Conservation (phyloP, 2,888 invertebrate species). For the Nephrotoma guestfalica region DNA sequence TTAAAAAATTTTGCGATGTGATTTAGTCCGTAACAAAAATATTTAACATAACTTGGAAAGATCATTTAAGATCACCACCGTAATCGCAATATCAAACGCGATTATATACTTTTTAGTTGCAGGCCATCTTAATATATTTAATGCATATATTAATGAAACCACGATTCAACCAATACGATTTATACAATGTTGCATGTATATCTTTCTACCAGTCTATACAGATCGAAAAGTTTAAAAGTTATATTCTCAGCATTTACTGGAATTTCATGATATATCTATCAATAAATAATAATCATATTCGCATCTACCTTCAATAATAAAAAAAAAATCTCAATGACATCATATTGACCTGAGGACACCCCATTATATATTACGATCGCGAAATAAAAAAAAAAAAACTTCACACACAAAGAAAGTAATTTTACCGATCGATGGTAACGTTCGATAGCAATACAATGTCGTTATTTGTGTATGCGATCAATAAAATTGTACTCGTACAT, state of each 20-base stretch:
- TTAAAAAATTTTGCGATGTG: too few relatives aligned
- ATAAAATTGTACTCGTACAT: not conserved
- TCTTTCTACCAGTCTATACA: not conserved
- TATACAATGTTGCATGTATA: not conserved
- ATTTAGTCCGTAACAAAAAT: too few relatives aligned
- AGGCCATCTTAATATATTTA: too few relatives aligned
- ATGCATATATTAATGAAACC: too few relatives aligned
- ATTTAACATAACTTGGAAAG: too few relatives aligned
- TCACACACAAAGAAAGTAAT: not conserved
- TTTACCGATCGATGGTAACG: not conserved
- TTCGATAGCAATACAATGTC: not conserved
- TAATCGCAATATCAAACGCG: too few relatives aligned
- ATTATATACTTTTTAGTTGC: too few relatives aligned
- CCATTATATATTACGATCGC: not conserved
- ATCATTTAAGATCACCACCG: too few relatives aligned
- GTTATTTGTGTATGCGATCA: not conserved
- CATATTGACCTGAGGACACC: not conserved
- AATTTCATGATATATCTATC: not conserved
- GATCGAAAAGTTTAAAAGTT: not conserved
- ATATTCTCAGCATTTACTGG: not conserved
- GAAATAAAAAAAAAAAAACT: not conserved
- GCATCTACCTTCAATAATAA: not conserved
- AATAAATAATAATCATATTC: not conserved
- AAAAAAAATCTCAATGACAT: not conserved
- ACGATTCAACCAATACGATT: not conserved